These are phyloP conservation scores for Thomomys bottae DNA, from an alignment of 2,113 vertebrate genomes.

Conservation along the genomic window DNA sequence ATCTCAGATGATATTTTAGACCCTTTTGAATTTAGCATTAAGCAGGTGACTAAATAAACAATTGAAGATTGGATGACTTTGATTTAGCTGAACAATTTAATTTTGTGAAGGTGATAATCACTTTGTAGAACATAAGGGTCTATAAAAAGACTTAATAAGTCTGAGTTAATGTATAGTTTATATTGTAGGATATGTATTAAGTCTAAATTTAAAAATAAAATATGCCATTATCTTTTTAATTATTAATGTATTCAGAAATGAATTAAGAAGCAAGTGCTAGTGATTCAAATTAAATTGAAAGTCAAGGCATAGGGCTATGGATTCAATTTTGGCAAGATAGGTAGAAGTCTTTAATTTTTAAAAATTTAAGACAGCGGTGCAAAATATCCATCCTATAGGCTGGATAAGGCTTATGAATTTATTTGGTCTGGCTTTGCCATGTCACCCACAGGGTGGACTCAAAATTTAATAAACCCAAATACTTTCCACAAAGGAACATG, in stretches of 20 bases:
- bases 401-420: no score
- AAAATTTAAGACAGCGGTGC: no score
- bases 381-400: no score
- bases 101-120: slow-evolving; percentile 53
- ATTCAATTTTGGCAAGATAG: background rate
- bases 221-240: background rate
- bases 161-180: slow-evolving; percentile 10
- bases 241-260: background rate
- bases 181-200: background rate
- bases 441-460: no score
- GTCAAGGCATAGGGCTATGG: background rate
- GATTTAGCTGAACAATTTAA: slow-evolving; percentile 61
- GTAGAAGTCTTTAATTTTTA: background rate
- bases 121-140: background rate
- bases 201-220: background rate
- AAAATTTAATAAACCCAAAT: no score
- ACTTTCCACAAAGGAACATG: no score
- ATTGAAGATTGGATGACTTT: slow-evolving; percentile 41
- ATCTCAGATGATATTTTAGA: slow-evolving; percentile 65
- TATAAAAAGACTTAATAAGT: slow-evolving; percentile 24
- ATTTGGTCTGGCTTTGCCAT: no score
- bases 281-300: background rate
- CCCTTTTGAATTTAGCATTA: slow-evolving; percentile 36
- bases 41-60: slow-evolving; percentile 42
- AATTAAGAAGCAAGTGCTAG: background rate